These are phyloP conservation scores for Pseudachorutes palmiensis DNA, from an alignment of 1,140 invertebrate genomes.

Conservation along the genomic window DNA sequence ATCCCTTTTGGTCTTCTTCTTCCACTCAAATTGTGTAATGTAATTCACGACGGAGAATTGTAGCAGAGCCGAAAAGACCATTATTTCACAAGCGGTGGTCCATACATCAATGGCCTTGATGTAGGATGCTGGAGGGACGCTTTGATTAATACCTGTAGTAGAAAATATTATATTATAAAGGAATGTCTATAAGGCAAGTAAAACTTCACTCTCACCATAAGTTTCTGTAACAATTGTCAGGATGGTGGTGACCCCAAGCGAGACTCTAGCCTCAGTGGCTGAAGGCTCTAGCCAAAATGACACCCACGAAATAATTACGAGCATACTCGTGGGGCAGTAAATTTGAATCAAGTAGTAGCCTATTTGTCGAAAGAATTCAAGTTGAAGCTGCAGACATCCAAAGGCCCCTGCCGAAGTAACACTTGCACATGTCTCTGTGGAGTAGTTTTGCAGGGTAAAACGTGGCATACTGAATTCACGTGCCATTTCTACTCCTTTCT, in stretches of 20 bases:
- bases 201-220: constrained; percentile 44
- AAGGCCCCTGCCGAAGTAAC: constrained; percentile 46
- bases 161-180: too few species aligned
- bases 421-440: constrained; percentile 45
- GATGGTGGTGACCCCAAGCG: constrained; percentile 51
- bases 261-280: constrained; percentile 49
- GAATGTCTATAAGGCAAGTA: too few species aligned
- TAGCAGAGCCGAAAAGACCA: constrained; percentile 8
- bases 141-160: too few species aligned
- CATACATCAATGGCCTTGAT: constrained; percentile 49
- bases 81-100: constrained; percentile 29
- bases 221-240: constrained; percentile 53
- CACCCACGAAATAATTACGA: constrained; percentile 53
- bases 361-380: constrained; percentile 49
- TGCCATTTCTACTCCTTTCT: constrained; percentile 41
- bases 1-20: not conserved
- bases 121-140: not conserved
- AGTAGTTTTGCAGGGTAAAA: constrained; percentile 43
- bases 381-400: constrained; percentile 38
- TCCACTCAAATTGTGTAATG: not conserved
- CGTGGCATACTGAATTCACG: constrained; percentile 43
- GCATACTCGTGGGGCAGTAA: constrained; percentile 48
- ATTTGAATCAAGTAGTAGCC: constrained; percentile 51
- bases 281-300: constrained; percentile 52
- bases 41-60: constrained; percentile 12